phyloP scores from a whole-genome alignment of 2,113 vertebrate species.

The Agapornis roseicollis region DNA sequence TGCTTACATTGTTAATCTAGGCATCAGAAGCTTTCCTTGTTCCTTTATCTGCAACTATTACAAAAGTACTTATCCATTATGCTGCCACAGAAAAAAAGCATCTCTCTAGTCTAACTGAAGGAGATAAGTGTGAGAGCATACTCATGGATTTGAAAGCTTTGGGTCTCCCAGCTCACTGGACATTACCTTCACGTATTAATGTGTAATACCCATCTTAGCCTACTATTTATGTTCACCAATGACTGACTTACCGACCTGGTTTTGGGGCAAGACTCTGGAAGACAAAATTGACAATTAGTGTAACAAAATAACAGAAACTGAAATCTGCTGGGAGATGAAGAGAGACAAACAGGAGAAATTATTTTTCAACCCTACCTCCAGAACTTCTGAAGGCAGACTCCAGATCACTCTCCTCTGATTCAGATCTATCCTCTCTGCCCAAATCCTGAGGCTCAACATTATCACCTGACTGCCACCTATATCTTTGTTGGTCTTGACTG shows the following conservation, averaged over 20 bases:
- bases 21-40: not conserved
- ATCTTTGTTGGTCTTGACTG: not conserved
- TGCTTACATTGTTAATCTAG: not conserved
- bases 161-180: not conserved
- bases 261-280: not conserved
- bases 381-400: not conserved
- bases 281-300: not conserved
- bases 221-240: not conserved
- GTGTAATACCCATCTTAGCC: not conserved
- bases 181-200: not conserved
- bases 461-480: not conserved
- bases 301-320: not conserved
- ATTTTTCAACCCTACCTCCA: conserved; percentile 18
- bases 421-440: not conserved
- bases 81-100: not conserved
- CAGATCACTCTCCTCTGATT: not conserved
- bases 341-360: not conserved
- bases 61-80: not conserved
- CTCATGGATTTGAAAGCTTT: not conserved
- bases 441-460: not conserved
- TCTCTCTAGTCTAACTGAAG: not conserved
- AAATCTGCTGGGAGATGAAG: not conserved
- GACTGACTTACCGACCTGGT: not conserved
- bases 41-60: not conserved
- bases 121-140: not conserved